A percentile compares a stretch with the other conserved stretches of the same genome.
phyloP scores from a whole-genome alignment of 1,140 invertebrate genomes.

The Phocides pigmalion region DNA sequence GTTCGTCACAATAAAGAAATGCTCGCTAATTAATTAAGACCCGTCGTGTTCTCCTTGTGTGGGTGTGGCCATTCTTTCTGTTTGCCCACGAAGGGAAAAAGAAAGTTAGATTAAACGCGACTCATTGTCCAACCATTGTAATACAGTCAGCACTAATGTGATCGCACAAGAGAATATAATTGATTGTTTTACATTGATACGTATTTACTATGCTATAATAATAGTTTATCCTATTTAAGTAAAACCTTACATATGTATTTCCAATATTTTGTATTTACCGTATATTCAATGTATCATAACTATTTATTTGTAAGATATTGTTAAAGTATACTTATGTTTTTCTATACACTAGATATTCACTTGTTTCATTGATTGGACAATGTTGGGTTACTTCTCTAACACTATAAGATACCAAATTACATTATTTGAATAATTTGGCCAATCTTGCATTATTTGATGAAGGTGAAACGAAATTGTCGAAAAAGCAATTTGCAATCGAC shows the following conservation, averaged over 20 bases:
- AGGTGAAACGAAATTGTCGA: slow-evolving; percentile 56
- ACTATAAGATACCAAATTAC: not conserved
- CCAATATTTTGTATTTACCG: not conserved
- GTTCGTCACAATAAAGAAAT: slow-evolving; percentile 67
- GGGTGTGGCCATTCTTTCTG: slow-evolving; percentile 68
- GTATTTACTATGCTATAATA: no score
- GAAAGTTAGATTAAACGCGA: slow-evolving; percentile 78
- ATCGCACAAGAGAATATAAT: slow-evolving; percentile 37
- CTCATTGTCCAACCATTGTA: slow-evolving; percentile 73
- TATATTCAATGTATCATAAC: not conserved
- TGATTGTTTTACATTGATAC: slow-evolving; percentile 27
- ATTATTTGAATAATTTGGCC: slow-evolving; percentile 16
- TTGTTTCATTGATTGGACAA: not conserved
- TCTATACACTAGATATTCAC: no score
- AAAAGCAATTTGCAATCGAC: slow-evolving; percentile 76
- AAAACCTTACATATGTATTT: no score
- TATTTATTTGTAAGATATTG: no score
- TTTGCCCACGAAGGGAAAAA: slow-evolving; percentile 65
- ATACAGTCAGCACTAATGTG: slow-evolving; percentile 59
- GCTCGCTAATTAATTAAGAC: slow-evolving; percentile 73
- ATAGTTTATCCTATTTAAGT: no score
- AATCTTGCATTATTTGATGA: slow-evolving; percentile 49
- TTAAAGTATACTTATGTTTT: no score
- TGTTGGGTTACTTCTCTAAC: not conserved
- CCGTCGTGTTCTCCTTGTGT: slow-evolving; percentile 66